phyloP scores from a whole-genome alignment of 2,797 vertebrate species.

The Chrosomus eos region DNA sequence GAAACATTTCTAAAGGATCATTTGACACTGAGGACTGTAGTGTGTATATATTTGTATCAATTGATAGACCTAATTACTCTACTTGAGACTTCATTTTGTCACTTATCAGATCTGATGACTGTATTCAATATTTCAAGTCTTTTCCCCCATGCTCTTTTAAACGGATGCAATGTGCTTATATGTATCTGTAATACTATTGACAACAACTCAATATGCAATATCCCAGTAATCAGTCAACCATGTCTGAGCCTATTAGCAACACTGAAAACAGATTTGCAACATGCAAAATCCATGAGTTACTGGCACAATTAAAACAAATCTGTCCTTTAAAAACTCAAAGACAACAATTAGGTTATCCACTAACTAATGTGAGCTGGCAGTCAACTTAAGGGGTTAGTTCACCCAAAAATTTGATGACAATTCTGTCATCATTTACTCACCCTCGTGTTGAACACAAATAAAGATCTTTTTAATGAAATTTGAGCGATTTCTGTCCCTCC shows the following conservation, averaged over 20 bases:
- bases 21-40: not conserved
- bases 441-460: too few species aligned
- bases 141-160: not conserved
- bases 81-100: constrained; percentile 3
- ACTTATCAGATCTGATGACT: not conserved
- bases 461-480: too few species aligned
- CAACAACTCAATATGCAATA: not conserved
- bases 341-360: not conserved
- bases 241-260: not conserved
- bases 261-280: not conserved
- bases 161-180: not conserved
- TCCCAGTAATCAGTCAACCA: not conserved
- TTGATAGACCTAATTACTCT: not conserved
- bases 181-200: not conserved
- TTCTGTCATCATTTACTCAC: too few species aligned
- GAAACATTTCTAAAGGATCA: not conserved
- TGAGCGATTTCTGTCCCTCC: too few species aligned
- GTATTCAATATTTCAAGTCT: not conserved
- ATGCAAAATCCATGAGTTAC: not conserved
- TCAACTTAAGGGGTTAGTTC: not conserved
- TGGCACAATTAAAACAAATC: not conserved
- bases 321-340: not conserved
- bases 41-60: not conserved
- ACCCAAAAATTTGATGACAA: too few species aligned
- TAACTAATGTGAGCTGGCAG: not conserved